Evolutionary conservation across 2,888 invertebrate species (phyloP).

Genomic region (Tachina lurida): DNA sequence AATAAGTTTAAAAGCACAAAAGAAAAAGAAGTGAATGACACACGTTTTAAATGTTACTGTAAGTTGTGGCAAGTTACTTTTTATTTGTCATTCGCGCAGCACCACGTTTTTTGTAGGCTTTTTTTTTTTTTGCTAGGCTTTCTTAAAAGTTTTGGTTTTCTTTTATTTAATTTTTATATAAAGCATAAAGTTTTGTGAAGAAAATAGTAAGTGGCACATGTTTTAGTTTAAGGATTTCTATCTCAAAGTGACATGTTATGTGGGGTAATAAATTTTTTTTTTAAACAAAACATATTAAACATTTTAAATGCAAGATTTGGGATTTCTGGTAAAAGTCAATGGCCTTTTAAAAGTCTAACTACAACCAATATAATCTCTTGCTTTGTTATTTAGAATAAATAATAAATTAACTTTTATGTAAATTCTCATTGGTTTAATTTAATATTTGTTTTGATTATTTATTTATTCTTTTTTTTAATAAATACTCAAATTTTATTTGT

Average conservation of each 20-base stretch:
- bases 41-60: slow-evolving; percentile 29
- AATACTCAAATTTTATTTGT: slow-evolving; percentile 16
- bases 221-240: too few relatives aligned
- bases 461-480: neutral
- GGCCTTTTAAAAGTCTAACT: neutral
- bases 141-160: neutral
- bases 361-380: neutral
- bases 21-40: slow-evolving; percentile 39
- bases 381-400: neutral
- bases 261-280: slow-evolving; percentile 7
- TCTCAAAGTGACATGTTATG: slow-evolving; percentile 35
- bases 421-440: slow-evolving; percentile 25
- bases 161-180: neutral
- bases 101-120: slow-evolving; percentile 46
- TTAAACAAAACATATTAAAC: too few relatives aligned
- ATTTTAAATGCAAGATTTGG: too few relatives aligned
- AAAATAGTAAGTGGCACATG: too few relatives aligned
- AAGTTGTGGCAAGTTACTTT: slow-evolving; percentile 43
- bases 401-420: slow-evolving; percentile 11
- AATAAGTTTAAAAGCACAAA: slow-evolving; percentile 15
- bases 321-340: neutral
- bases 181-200: slow-evolving; percentile 6
- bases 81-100: slow-evolving; percentile 1
- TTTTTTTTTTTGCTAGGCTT: slow-evolving; percentile 25
- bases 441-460: slow-evolving; percentile 23